Evolutionary conservation across 2,888 invertebrate species (phyloP), one percentile per base, ranked within the genome.

Genomic region (Tetanocera ferruginea): DNA sequence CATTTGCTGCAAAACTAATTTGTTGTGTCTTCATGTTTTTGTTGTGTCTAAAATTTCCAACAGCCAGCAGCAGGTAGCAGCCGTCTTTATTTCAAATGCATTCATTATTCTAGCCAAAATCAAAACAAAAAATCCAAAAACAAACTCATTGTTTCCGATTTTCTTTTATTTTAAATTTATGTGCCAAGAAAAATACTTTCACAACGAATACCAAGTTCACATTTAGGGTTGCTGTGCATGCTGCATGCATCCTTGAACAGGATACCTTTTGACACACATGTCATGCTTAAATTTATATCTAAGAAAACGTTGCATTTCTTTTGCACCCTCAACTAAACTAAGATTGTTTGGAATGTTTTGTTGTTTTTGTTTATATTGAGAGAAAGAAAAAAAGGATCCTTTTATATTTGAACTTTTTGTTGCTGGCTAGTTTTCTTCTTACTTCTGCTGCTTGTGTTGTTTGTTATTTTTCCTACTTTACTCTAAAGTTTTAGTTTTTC

Each of bases 261-360:
- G 43, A 67, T 43, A 19, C 43, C 49, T 51, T 69, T 69, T 69
- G 51, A 69, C 49, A 69, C 69, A 69, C 69, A 69, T 64, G 51
- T 28, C 69, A 51, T 34, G 28, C 51, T 11, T 51, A 69, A 51
- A 51, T 31, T 62, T 25, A 49, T 31, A 49, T 31, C 43, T 17
- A 49, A 51, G 49, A 49, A 49, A 17, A 19, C 69, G 9, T 70
- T 52, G 55, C 23, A 52, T 55, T 51, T 52, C 9, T n/a, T 57
- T 31, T 31, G 17, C 28, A 25, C 23, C 51, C 25, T 51, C 49
- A 9, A 14, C 57, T 60, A 19, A 43, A n/a, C n/a, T n/a, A 8
- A 19, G 43, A 14, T 73, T 60, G 57, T 31, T 72, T 57, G 14
- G 49, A 9, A 55, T 72, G 14, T 17, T 23, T 23, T 55, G 34